Base-by-base conservation (phyloP, 2,797 vertebrate genomes). In the Spinibarbus caldwelli region DNA sequence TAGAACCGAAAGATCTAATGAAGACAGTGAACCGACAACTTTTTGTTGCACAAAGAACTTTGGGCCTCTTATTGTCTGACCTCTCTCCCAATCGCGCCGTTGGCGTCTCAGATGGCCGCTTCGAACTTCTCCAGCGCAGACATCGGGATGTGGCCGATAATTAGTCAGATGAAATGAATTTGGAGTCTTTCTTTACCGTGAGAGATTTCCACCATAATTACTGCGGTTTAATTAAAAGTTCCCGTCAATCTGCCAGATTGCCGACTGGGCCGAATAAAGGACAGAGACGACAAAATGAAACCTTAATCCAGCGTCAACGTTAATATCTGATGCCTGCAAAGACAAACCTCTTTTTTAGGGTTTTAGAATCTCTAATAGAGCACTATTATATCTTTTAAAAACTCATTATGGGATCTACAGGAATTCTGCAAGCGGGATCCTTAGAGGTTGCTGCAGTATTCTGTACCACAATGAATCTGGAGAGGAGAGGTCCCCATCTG, bases 211-310 rank as follows among this genome's bases (percentile, higher is more conserved):
- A 87, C 89, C 91, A 79, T 95, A 95, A 95, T 96, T 95, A 93
- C 92, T 79, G 82, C 83, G 9, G 90, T 93, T 93, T 95, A 95
- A 96, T 96, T 95, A 95, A 96, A 95, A 95, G 95, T 94, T 92
- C 93, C 92, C 93, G 93, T 95, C 93, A 95, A 92, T 94, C 92
- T 93, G 90, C 91, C 85, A 92, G 93, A 94, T 93, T 93, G 92
- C 84, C 38, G 5, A 83, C 75, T 85, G 86, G 89, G 92, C 91
- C 89, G 91, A 92, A 90, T 93, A 93, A 94, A 94, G 93, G 92
- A 93, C 91, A 90, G 91, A 91, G 89, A 29, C 81, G 82, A 62
- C 91, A 88, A 92, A 95, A 94, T 92, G 90, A 95, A 94, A 93
- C 92, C 93, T 93, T 95, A 95, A 96, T 95, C 95, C 93, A 91